Evolutionary conservation across 2,797 vertebrate genomes (phyloP), one percentile per base, ranked within the genome.

Genomic region (Bovichtus variegatus): DNA sequence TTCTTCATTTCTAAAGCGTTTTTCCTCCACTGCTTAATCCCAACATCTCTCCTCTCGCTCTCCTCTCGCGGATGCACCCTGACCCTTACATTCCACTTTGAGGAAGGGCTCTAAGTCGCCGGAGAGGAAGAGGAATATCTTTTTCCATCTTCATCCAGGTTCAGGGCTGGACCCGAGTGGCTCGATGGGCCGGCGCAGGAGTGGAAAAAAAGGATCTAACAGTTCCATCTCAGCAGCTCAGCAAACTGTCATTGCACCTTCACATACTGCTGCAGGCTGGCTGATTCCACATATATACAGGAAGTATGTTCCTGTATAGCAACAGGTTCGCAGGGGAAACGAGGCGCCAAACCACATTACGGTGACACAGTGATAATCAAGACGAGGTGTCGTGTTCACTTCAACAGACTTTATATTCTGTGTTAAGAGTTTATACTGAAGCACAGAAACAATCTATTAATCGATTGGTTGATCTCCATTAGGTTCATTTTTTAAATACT

Each of bases 11-110:
- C 34, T n/a, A 58, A 58, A 38, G 55, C 54, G 19, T 57, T 21
- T n/a, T 31, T 11, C 49, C 44, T 19, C 4, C n/a, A 9, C 31
- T 8, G 21, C 21, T 31, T 76, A 50, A 62, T 70, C 47, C 40
- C 5, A 19, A 18, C 16, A 47, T 40, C 50, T 23, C 58, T 49
- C 13, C 38, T 65, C 31, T 71, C 15, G 4, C 50, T 23, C 58
- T 49, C 13, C 38, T 65, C 31, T 71, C 15, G 4, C 34, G 47
- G 62, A 60, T 6, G 25, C 49, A 31, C 54, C 71, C 65, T 11
- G 50, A 72, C 54, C 71, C 65, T 11, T 50, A 72, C 65, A 79
- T 83, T 83, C 83, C 73, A 44, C 36, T 38, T 21, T 2, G 25
- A 70, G 76, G 79, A 76, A 58, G 51, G 80, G 77, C 69, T 78